Conservation (phyloP, 2,797 vertebrate species). For the Pangasius mekongensis region DNA sequence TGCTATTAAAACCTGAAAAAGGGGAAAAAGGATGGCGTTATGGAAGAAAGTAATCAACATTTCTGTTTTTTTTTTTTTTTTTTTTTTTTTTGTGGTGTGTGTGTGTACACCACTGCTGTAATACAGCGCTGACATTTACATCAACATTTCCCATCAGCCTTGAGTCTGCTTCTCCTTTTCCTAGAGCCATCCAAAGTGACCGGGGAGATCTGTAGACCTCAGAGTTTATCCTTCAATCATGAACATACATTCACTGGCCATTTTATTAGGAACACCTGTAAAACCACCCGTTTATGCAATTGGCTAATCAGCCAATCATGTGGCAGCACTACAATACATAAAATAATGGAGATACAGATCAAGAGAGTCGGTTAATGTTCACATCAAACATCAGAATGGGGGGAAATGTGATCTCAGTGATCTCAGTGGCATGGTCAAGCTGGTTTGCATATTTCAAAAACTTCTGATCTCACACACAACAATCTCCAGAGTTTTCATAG, state of each 20-base stretch:
- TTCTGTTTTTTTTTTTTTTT: constrained; percentile 7
- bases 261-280: neutral
- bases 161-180: constrained; percentile 29
- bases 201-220: constrained; percentile 3
- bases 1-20: constrained; percentile 40
- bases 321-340: neutral
- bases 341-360: neutral
- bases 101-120: constrained; percentile 34
- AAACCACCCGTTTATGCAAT: neutral
- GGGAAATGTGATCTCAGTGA: neutral
- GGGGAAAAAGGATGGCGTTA: constrained; percentile 24
- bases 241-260: constrained; percentile 22
- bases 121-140: constrained; percentile 52
- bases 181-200: constrained; percentile 24
- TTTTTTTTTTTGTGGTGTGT: constrained; percentile 14
- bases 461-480: neutral
- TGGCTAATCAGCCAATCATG: neutral
- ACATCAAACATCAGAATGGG: neutral
- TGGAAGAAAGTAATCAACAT: constrained; percentile 44
- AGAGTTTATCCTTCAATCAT: constrained; percentile 4
- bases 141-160: constrained; percentile 31
- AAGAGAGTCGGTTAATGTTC: neutral
- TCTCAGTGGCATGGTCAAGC: neutral
- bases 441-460: neutral
- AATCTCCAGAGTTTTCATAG: neutral